Evolutionary conservation across 2,888 invertebrate genomes (phyloP), one percentile per base, ranked within the genome.

Genomic region (Noctua comes): DNA sequence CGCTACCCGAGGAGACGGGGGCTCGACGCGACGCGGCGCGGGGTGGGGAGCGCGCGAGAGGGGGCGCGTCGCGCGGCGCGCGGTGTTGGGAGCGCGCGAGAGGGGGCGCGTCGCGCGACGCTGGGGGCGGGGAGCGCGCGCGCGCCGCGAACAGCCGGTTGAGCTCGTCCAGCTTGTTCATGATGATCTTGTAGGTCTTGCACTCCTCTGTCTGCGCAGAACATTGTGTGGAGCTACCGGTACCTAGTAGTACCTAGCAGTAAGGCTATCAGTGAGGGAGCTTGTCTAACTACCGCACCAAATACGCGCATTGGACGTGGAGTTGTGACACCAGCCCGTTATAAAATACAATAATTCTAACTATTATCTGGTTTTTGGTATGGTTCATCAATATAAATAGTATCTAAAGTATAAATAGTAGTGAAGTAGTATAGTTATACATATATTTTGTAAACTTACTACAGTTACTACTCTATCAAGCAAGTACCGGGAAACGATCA

Each of bases 111-210:
- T 73, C 36, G 77, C 66, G 43, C 73, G 36, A 24, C 24, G 83
- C 86, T 62, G 77, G 81, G 6, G 81, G 70, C 82, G 79, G 84
- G 2, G 81, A 73, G 21, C 82, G 77, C n/a, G 81, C 89, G 36
- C 91, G 90, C 70, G 87, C 82, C 40, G 87, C 88, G 83, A 94
- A 93, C 87, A 93, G 72, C 0, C 92, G 93, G 87, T 93, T 93
- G 85, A 96, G 77, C 86, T 96, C 96, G 88, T 96, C 96, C 85
- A 96, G 82, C 88, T 95, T 96, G 46, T 88, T 92, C 95, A 96
- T 95, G 88, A 96, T 96, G 77, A 96, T 94, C 90, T 96, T 95
- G 92, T 96, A 96, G 0, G 96, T 96, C 80, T 94, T 95, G 90
- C 94, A 96, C 65, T 96, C 94, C 13, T 94, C 92, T 27, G 91